Base-by-base conservation (phyloP, 2,888 invertebrate genomes). In the Eupithecia vulgata region DNA sequence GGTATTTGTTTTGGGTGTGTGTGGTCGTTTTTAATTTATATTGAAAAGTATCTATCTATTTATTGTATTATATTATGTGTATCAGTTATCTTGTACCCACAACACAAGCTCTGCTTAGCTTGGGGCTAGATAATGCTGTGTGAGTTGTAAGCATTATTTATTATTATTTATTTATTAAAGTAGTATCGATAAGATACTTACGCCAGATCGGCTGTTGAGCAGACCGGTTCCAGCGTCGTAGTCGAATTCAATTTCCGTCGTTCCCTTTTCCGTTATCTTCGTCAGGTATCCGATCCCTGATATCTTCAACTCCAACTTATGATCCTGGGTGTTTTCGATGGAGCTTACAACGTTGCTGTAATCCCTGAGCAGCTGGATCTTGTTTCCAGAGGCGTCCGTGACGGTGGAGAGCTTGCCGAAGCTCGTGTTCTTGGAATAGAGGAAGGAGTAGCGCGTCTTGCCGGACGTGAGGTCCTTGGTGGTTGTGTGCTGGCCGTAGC, bases 381-480 rank as follows among this genome's bases (percentile, higher is more conserved):
- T 98, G 87, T 98, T 97, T 79, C 98, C 98, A 5, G 98, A 98
- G 74, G 98, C 97, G 90, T 99, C 99, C 2, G 98, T 98, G 3
- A 99, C 98, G 1, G 98, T 98, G 0, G 98, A 98, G 70, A 99
- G 93, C 86, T 98, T 98, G 0, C 99, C 99, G 83, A 98, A 99
- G 87, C 98, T 98, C 10, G 98, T 98, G 87, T 98, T 99, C 86
- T 99, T 99, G 67, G 98, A 99, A 94, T 99, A 99, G 35, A 99
- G 95, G 95, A 99, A 99, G 67, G 98, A 98, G 90, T 99, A 99
- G 87, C 98, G 96, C 7, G 97, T 97, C 91, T 98, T 98, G 67
- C 98, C 98, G n/a, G 99, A 99, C 66, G 99, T 97, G 74, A 99
- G 94, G 90, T 99, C 99, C 88, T 97, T 98, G 3, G 99, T 99